These are phyloP conservation scores for Cerastis leucographa DNA, from an alignment of 2,888 invertebrate species.

Conservation along the genomic window DNA sequence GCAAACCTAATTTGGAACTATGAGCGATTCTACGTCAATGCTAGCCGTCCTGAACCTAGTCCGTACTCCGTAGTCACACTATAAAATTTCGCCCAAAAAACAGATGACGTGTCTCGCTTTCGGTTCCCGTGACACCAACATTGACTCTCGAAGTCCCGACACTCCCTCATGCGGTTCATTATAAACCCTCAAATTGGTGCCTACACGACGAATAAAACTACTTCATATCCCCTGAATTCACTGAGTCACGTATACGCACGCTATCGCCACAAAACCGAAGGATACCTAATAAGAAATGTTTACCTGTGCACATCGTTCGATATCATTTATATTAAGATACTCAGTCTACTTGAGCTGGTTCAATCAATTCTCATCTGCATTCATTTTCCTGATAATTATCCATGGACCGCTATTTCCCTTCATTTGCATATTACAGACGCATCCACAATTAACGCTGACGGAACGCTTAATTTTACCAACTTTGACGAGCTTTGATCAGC, in stretches of 20 bases:
- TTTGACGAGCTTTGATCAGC: constrained; percentile 60
- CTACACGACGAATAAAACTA: constrained; percentile 76
- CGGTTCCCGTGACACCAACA: constrained; percentile 63
- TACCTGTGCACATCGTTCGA: constrained; percentile 17
- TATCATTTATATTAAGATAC: constrained; percentile 24
- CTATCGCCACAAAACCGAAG: constrained; percentile 45
- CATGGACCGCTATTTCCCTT: constrained; percentile 41
- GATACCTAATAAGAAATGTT: constrained; percentile 1
- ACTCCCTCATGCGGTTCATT: constrained; percentile 76
- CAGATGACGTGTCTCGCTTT: constrained; percentile 71
- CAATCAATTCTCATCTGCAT: constrained; percentile 50
- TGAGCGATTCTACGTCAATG: not conserved
- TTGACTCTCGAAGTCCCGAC: constrained; percentile 57
- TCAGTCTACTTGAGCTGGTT: constrained; percentile 20
- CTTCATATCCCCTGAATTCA: constrained; percentile 71
- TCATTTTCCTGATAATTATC: constrained; percentile 41
- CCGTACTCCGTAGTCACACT: constrained; percentile 56
- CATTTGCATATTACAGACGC: constrained; percentile 59
- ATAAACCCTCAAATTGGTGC: constrained; percentile 79
- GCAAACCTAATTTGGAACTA: not conserved
- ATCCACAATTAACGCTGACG: constrained; percentile 46
- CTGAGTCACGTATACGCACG: constrained; percentile 67
- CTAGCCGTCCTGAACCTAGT: constrained; percentile 5
- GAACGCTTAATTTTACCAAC: constrained; percentile 59
- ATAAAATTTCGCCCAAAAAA: constrained; percentile 68